Conservation (phyloP, 2,888 invertebrate genomes). For the Adineta ricciae region DNA sequence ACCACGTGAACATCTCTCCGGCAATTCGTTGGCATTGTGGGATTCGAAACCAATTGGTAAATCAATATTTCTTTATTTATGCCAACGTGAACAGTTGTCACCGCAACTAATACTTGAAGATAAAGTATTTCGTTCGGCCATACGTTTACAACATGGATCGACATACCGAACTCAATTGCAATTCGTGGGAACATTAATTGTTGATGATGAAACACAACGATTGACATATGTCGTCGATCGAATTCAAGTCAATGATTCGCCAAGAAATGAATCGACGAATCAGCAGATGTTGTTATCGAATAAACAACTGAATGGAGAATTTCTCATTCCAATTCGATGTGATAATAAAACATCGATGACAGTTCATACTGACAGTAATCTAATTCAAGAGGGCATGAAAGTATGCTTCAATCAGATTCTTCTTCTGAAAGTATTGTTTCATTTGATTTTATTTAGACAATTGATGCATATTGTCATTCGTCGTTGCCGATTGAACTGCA, state of each 20-base stretch:
- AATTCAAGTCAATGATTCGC: neutral
- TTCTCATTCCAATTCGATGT: slow-evolving; percentile 14
- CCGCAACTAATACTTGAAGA: slow-evolving; percentile 14
- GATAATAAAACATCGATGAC: slow-evolving; percentile 9
- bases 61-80: neutral
- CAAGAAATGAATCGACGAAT: neutral
- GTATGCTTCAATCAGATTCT: neutral
- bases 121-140: slow-evolving; percentile 19
- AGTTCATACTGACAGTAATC: neutral
- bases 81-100: neutral
- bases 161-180: neutral
- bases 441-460: no score
- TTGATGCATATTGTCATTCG: neutral
- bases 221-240: slow-evolving; percentile 19
- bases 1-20: neutral
- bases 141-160: slow-evolving; percentile 20
- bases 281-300: neutral
- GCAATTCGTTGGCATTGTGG: neutral
- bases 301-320: neutral
- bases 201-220: slow-evolving; percentile 19
- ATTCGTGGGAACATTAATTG: slow-evolving; percentile 19
- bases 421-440: no score
- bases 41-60: slow-evolving; percentile 13
- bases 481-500: neutral
- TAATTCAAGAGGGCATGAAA: neutral